These are phyloP conservation scores for Formica exsecta DNA, from an alignment of 1,140 invertebrate species.

Conservation along the genomic window DNA sequence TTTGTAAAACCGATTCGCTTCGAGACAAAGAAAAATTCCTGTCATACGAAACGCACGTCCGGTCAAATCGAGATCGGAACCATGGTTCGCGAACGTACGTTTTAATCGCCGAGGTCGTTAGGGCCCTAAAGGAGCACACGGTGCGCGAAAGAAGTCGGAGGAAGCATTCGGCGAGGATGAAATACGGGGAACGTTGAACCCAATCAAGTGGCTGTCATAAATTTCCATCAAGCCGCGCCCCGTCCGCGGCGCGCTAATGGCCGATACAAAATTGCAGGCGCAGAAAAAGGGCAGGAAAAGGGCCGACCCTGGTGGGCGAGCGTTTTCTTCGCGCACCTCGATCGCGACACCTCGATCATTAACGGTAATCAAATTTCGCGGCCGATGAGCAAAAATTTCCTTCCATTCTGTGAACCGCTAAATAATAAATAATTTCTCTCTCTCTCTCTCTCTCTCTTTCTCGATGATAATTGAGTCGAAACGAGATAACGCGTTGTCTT, in stretches of 20 bases:
- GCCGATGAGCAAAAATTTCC: slow-evolving; percentile 14
- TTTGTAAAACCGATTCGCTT: slow-evolving; percentile 13
- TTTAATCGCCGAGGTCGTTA: slow-evolving; percentile 74
- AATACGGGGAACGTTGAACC: slow-evolving; percentile 85
- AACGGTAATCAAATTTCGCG: slow-evolving; percentile 44
- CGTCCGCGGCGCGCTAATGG: slow-evolving; percentile 71
- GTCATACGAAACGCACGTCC: slow-evolving; percentile 28
- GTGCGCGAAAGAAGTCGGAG: slow-evolving; percentile 54
- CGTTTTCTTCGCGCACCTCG: slow-evolving; percentile 24
- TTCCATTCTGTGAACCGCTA: background rate
- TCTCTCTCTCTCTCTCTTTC: background rate
- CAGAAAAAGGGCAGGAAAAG: slow-evolving; percentile 39
- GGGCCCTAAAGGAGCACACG: slow-evolving; percentile 42
- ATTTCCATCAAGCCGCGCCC: slow-evolving; percentile 83
- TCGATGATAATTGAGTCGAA: background rate
- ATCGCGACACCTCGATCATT: slow-evolving; percentile 57
- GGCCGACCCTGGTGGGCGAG: slow-evolving; percentile 6
- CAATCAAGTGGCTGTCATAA: slow-evolving; percentile 85
- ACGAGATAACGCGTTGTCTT: background rate
- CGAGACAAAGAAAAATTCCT: background rate
- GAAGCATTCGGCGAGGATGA: slow-evolving; percentile 75
- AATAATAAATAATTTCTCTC: slow-evolving; percentile 7
- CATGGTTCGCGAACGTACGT: slow-evolving; percentile 47
- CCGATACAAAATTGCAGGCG: slow-evolving; percentile 75
- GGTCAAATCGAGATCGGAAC: slow-evolving; percentile 37